Percentiles rank a stretch among this genome's conserved stretches.
phyloP scores from a whole-genome alignment of 2,113 vertebrate genomes.

The Crypturellus undulatus region DNA sequence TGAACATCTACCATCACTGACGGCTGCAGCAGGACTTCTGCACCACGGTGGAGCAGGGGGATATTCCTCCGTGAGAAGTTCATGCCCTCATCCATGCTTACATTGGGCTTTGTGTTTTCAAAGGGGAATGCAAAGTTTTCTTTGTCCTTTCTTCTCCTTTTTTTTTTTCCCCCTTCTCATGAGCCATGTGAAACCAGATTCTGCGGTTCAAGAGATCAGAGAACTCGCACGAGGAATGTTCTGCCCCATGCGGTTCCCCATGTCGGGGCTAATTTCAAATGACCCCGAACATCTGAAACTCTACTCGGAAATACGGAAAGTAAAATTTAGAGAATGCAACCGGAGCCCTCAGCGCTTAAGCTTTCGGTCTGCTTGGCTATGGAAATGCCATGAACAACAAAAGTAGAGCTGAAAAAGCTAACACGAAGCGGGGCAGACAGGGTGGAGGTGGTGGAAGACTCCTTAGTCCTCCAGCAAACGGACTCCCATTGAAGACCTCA shows the following conservation, averaged over 20 bases:
- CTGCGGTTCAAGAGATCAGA: constrained; percentile 14
- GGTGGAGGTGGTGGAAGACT: not conserved
- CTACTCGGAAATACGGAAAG: not conserved
- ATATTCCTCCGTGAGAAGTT: not conserved
- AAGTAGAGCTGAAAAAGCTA: not conserved
- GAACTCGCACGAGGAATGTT: not conserved
- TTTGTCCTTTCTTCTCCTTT: not conserved
- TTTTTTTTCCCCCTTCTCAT: not conserved
- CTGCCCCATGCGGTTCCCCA: not conserved
- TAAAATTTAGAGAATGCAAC: not conserved
- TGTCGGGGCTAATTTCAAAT: not conserved
- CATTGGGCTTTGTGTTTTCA: not conserved
- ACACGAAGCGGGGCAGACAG: not conserved
- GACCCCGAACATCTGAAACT: not conserved
- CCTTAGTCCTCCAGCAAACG: accelerated
- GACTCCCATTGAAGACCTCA: not conserved
- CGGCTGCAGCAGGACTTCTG: not conserved
- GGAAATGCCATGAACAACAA: not conserved
- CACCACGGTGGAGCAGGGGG: not conserved
- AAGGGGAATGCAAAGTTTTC: not conserved
- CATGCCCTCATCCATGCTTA: not conserved
- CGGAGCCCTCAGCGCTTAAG: not conserved
- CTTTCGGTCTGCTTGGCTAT: not conserved
- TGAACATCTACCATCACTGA: not conserved
- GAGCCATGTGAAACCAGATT: not conserved